Evolutionary conservation across 1,140 invertebrate species (phyloP), one percentile per base, ranked within the genome.

Genomic region (Himalopsyche phryganea): DNA sequence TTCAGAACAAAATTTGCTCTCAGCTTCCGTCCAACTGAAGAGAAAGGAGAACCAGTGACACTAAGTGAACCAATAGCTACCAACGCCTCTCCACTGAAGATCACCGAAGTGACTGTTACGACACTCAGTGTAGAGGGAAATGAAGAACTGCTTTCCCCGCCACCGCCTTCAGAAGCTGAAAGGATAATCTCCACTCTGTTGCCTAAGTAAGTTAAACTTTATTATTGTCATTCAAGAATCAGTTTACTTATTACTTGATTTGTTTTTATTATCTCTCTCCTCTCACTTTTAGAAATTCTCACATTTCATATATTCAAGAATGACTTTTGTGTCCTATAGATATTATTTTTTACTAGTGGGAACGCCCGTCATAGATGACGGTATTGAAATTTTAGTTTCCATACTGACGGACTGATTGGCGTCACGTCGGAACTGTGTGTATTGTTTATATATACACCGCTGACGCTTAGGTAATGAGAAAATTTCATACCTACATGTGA

Each of bases 91-190:
- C 61, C 50, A 41, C 65, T 49, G 50, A 53, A 57, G 41, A 51
- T 54, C 20, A 58, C 52, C 18, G 53, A 58, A 23, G 49, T 61
- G 46, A 41, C 56, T 58, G 56, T 62, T 42, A 53, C 61, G 36
- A 40, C 63, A 28, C 46, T 63, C 42, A 60, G 54, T 10, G 60
- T 35, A 4, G 54, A 56, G 38, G 54, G 51, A 6, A 58, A 32
- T 23, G 60, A 53, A 2, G 81, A 83, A 38, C 28, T 54, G n/a
- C n/a, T 60, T 65, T 83, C 81, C 53, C 86, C 86, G 45, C 85
- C 86, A 35, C 85, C 86, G 11, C 85, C 86, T 5, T 86, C 88
- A 69, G 86, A 88, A 71, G 86, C 86, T 9, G 79, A 88, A 68
- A 76, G 85, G 50, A 85, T 88, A 56, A 88, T 89, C 61, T 85